Evolutionary conservation across 37 sponge, comb jelly and placozoan species (phyloP).

Genomic region (Dysidea cf. avara): DNA sequence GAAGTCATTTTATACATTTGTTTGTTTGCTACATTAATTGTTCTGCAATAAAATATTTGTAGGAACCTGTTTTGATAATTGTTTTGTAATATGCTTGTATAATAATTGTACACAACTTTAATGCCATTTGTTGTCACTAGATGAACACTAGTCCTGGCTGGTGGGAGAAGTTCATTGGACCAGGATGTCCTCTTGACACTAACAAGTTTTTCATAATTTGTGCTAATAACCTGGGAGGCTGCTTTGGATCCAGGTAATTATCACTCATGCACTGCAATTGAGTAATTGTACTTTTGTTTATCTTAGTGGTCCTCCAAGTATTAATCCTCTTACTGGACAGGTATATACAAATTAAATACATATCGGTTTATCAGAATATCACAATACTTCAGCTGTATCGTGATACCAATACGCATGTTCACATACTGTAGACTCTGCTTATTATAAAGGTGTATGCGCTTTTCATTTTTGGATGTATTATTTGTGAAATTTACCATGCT

Average conservation of each 20-base stretch:
- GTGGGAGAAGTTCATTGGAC: conserved; percentile 88
- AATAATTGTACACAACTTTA: too few species aligned
- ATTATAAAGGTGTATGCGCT: too few species aligned
- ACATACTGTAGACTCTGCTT: too few species aligned
- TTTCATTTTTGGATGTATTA: too few species aligned
- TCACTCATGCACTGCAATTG: background rate
- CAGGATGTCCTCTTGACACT: conserved; percentile 69
- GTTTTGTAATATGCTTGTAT: too few species aligned
- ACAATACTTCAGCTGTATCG: too few species aligned
- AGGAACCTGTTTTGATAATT: background rate
- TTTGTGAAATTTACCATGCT: too few species aligned
- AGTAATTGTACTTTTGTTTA: background rate
- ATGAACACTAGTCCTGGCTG: conserved; percentile 65
- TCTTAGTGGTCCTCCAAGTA: conserved; percentile 45
- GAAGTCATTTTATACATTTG: background rate
- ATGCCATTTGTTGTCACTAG: conserved; percentile 28
- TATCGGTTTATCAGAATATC: too few species aligned
- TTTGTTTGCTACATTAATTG: background rate
- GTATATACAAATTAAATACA: too few species aligned
- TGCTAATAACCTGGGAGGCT: conserved; percentile 67
- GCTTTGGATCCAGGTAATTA: conserved; percentile 68
- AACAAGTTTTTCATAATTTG: conserved; percentile 75
- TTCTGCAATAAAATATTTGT: background rate
- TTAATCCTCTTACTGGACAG: conserved; percentile 48
- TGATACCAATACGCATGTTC: too few species aligned